Base-by-base conservation (phyloP, 2,888 invertebrate genomes). In the Callosobruchus maculatus region DNA sequence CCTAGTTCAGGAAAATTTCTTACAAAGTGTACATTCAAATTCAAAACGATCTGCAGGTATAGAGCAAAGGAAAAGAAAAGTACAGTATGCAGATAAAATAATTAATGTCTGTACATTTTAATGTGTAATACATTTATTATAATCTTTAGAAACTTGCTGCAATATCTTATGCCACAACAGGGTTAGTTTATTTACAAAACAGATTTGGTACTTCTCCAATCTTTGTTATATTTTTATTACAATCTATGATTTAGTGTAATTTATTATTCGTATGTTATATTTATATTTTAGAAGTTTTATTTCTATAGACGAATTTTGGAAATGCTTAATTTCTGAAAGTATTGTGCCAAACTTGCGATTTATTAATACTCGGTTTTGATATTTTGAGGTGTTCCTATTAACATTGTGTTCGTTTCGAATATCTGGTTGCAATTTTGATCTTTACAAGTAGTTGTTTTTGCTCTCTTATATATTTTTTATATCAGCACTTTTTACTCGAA, bases 371-470 rank as follows among this genome's bases (percentile, higher is more conserved):
- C 26, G n/a, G n/a, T 26, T 26, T 26, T 26, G 26, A 26, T 26
- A 26, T 26, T 26, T 26, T 26, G n/a, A n/a, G n/a, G n/a, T n/a
- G n/a, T n/a, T n/a, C n/a, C n/a, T n/a, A n/a, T 26, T 26, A 4
- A 7, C 26, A 2, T 26, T 26, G 26, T 26, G 26, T 26, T 26
- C 26, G 26, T 26, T 26, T 26, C 49, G 71, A 73, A 71, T 75
- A 73, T 75, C 71, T 75, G 75, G 73, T 75, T 68, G 68, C 68
- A 21, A 68, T 22, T 68, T 21, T n/a, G n/a, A 67, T 67, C n/a
- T 67, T 67, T 67, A 9, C 67, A 2, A 67, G 21, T 20, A 67
- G 4, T 67, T 21, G 9, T 20, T 4, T 67, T 67, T 67, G n/a
- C 67, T 20, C 21, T 20, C 68, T 68, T 20, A 21, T 68, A 68